Evolutionary conservation across 2,113 vertebrate species (phyloP).

Genomic region (Indicator maculatus): DNA sequence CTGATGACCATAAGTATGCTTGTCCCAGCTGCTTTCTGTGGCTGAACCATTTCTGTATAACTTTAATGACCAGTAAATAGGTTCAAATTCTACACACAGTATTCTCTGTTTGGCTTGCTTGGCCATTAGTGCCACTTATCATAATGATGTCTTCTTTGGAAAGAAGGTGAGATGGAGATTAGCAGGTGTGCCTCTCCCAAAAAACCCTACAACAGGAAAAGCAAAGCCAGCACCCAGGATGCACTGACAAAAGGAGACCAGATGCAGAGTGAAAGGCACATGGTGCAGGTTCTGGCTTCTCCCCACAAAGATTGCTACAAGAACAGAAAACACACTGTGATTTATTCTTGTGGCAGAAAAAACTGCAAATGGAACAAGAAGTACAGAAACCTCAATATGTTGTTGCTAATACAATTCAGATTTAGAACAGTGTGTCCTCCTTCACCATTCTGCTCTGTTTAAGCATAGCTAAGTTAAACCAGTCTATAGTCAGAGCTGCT

Average conservation of each 20-base stretch:
- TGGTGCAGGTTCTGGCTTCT: constrained; percentile 37
- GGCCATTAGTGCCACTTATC: background rate
- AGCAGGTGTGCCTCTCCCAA: background rate
- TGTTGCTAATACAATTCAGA: constrained; percentile 67
- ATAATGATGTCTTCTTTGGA: background rate
- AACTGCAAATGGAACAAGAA: constrained; percentile 52
- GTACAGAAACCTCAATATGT: constrained; percentile 66
- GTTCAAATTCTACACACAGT: background rate
- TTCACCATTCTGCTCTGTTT: constrained; percentile 8
- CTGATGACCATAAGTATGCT: background rate
- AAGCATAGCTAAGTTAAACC: background rate
- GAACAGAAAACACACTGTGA: constrained; percentile 56
- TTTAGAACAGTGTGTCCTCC: constrained; percentile 50
- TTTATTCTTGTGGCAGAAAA: constrained; percentile 62
- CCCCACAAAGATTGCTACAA: constrained; percentile 1
- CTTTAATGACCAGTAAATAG: background rate
- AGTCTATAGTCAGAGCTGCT: constrained; percentile 17
- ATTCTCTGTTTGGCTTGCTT: background rate
- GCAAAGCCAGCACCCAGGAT: background rate
- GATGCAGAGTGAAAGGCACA: constrained; percentile 33
- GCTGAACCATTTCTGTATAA: background rate
- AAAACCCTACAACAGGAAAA: background rate
- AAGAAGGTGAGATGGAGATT: background rate
- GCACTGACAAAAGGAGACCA: constrained; percentile 6
- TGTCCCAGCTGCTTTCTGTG: background rate